Evolutionary conservation across 2,888 invertebrate species (phyloP).

Genomic region (Drosophila acutilabella): DNA sequence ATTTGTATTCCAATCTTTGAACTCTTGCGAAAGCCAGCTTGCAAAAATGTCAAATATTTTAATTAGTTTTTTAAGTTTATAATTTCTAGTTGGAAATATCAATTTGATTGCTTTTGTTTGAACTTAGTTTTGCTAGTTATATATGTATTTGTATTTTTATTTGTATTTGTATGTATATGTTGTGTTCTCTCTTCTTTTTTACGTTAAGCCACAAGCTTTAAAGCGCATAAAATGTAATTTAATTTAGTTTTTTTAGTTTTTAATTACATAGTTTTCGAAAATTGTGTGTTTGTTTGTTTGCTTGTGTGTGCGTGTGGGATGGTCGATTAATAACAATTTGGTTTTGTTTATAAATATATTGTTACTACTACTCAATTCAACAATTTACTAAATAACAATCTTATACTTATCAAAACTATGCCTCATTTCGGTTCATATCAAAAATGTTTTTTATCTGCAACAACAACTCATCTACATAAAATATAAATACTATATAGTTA

Average conservation of each 20-base stretch:
- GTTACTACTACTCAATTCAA: constrained; percentile 67
- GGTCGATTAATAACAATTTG: constrained; percentile 51
- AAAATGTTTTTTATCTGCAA: constrained; percentile 60
- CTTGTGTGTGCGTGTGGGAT: constrained; percentile 28
- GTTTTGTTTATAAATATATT: constrained; percentile 44
- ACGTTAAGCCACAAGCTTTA: constrained; percentile 76
- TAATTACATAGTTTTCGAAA: constrained; percentile 36
- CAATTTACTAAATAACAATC: constrained; percentile 75
- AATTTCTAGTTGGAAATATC: constrained; percentile 56
- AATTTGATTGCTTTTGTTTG: constrained; percentile 72
- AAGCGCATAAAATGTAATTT: constrained; percentile 66
- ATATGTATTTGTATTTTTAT: constrained; percentile 39
- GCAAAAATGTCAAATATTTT: constrained; percentile 62
- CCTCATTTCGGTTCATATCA: constrained; percentile 47
- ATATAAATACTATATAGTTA: constrained; percentile 28
- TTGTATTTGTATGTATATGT: constrained; percentile 46
- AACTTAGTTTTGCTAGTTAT: constrained; percentile 60
- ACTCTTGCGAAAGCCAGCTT: constrained; percentile 70
- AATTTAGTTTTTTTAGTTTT: constrained; percentile 22
- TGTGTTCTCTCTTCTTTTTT: constrained; percentile 21
- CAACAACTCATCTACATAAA: constrained; percentile 71
- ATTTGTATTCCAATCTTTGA: constrained; percentile 21
- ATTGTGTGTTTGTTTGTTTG: constrained; percentile 23
- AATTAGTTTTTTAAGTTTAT: constrained; percentile 24
- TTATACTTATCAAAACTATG: constrained; percentile 34